Percentiles rank a stretch among this genome's conserved stretches.
phyloP scores from a whole-genome alignment of 2,888 invertebrate species.

The Hemaris fuciformis region DNA sequence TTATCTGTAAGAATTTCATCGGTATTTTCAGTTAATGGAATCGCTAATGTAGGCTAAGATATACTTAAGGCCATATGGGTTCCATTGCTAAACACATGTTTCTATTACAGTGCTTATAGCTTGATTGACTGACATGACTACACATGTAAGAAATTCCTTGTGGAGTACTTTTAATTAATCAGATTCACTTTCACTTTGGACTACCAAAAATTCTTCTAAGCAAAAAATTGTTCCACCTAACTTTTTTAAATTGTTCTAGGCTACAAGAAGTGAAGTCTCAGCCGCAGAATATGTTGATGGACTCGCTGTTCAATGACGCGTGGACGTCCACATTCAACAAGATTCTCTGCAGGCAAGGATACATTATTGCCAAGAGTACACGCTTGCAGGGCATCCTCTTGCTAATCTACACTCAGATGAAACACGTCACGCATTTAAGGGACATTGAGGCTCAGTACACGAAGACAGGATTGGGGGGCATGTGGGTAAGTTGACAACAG shows the following conservation, averaged over 20 bases:
- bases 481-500: slow-evolving; percentile 88
- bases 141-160: too few species aligned
- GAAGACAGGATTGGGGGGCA: slow-evolving; percentile 93
- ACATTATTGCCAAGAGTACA: slow-evolving; percentile 89
- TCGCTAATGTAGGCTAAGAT: too few species aligned
- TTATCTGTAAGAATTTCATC: too few species aligned
- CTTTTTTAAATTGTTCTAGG: slow-evolving; percentile 54
- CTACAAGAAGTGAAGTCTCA: slow-evolving; percentile 95
- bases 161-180: too few species aligned
- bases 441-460: slow-evolving; percentile 94
- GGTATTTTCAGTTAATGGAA: too few species aligned
- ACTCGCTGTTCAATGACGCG: slow-evolving; percentile 90
- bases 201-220: too few species aligned
- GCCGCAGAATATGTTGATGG: slow-evolving; percentile 91
- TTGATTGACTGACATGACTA: too few species aligned
- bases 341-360: slow-evolving; percentile 85
- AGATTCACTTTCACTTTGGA: too few species aligned
- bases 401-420: slow-evolving; percentile 88
- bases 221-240: background rate
- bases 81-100: too few species aligned
- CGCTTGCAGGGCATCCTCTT: slow-evolving; percentile 92
- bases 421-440: slow-evolving; percentile 90
- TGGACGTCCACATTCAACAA: slow-evolving; percentile 91
- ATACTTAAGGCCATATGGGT: too few species aligned
- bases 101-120: too few species aligned